Evolutionary conservation across 2,797 vertebrate species (phyloP), one percentile per base, ranked within the genome.

Genomic region (Simalia tracyae): DNA sequence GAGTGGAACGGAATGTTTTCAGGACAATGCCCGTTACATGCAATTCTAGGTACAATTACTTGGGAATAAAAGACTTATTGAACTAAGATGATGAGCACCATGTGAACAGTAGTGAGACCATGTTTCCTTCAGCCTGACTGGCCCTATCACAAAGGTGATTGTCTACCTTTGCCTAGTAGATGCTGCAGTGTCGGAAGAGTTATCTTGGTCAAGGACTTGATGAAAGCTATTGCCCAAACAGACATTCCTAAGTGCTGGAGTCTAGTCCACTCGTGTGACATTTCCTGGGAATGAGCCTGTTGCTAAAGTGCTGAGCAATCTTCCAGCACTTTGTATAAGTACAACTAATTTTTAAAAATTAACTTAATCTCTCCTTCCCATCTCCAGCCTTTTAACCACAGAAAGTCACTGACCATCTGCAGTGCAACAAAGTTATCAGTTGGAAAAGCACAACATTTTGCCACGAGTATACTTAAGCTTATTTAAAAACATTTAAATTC

Each of bases 371-470:
- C 56, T 76, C 36, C 5, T 1, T 5, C n/a, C 22, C 59, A 10
- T 64, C 8, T 54, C 76, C 24, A 60, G 12, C 76, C 68, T 60
- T 22, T 54, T 46, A 15, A 42, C 46, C 10, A 56, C 15, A 63
- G 46, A 50, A 85, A 85, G 50, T 68, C 22, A n/a, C 5, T 72
- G 28, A 24, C 10, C 24, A 54, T 8, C 31, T 84, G 60, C 60
- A 59, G 31, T 84, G 36, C 5, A 54, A 90, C 57, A 89, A 0
- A 0, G 86, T 86, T 54, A 64, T 68, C 50, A 66, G n/a, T 36
- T 89, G 66, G 50, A 56, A 95, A 84, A 42, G 93, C 50, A 84
- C 86, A 28, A 90, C 9, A 2, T 8, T 57, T 59, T 64, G 68
- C 60, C 89, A 64, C 31, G 66, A 64, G 46, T n/a, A 90, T 72